Base-by-base conservation (phyloP, 2,888 invertebrate genomes). In the Epistrophe grossulariae region DNA sequence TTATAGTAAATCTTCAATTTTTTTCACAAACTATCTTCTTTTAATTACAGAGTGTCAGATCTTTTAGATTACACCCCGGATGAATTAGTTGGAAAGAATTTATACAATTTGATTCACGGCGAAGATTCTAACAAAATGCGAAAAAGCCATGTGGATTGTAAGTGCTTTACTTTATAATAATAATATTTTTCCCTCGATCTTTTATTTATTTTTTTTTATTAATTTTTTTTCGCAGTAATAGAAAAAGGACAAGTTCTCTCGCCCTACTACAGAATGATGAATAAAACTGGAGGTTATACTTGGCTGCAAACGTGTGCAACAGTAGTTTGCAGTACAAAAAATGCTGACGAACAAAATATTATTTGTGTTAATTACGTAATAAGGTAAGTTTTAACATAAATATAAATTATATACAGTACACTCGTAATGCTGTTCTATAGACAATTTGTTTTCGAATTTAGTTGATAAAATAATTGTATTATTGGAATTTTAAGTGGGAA, bases 271-370 rank as follows among this genome's bases (percentile, higher is more conserved):
- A 96, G 99, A 90, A 94, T 99, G 91, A 98, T 99, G 96, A 99
- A 98, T 94, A 98, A 98, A 93, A 96, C 95, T 89, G 99, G 99
- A 8, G 99, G 99, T 45, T 99, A 97, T 94, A 98, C 98, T 73
- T 99, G 99, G 99, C 94, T 99, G 91, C 99, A 99, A 93, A 98
- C 98, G 0, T 99, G 99, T 93, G 99, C 99, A 82, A 99, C 99
- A 0, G 98, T 99, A 57, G 97, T 99, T 79, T 98, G 98, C 94
- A 98, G 97, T 91, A 96, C 97, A 72, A 99, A 99, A 93, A 98
- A 98, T 91, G 97, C 97, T 8, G 99, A 99, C 88, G 99, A 99
- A 92, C 98, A 99, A 93, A 99, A 98, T 91, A 98, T 99, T 90
- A 98, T 99, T 89, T 98, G 98, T 92, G 98, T 99, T 91, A 98